Percentiles rank a stretch among this genome's conserved stretches.
Evolutionary conservation across 2,113 vertebrate genomes (phyloP).

Genomic region (Tympanuchus pallidicinctus): DNA sequence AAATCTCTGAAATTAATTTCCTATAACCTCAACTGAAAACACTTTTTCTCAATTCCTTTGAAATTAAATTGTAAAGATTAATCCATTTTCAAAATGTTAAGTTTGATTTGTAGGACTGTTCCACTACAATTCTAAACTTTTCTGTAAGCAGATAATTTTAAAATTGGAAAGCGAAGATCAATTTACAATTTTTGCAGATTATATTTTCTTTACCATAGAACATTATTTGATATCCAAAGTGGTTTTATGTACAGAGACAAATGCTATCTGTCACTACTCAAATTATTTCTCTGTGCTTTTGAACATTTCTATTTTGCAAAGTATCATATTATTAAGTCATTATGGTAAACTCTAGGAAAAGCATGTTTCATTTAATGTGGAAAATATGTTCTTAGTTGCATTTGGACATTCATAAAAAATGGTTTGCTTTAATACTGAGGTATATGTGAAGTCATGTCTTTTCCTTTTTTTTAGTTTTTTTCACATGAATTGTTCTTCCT

Average conservation of each 20-base stretch:
- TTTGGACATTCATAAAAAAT: conserved; percentile 18
- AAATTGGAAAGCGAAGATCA: not conserved
- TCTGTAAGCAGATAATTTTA: not conserved
- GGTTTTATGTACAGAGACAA: not conserved
- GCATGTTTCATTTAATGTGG: not conserved
- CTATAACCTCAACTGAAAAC: not conserved
- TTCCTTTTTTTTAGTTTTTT: not conserved
- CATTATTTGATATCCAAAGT: not conserved
- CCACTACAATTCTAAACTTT: not conserved
- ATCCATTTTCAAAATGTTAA: not conserved
- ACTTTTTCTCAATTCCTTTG: not conserved
- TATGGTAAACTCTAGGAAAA: not conserved
- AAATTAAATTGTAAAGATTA: not conserved
- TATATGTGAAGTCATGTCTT: not conserved
- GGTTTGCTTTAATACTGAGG: conserved; percentile 12
- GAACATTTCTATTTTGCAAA: conserved; percentile 17
- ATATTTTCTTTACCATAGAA: not conserved
- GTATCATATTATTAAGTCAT: conserved; percentile 17
- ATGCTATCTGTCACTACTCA: not conserved
- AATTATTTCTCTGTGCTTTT: not conserved
- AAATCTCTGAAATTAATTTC: not conserved
- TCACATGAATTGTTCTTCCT: not conserved
- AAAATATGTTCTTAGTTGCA: not conserved
- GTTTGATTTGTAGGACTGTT: not conserved
- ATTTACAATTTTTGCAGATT: not conserved